Evolutionary conservation across 2,113 vertebrate genomes (phyloP), one percentile per base, ranked within the genome.

Genomic region (Dascyllus trimaculatus): DNA sequence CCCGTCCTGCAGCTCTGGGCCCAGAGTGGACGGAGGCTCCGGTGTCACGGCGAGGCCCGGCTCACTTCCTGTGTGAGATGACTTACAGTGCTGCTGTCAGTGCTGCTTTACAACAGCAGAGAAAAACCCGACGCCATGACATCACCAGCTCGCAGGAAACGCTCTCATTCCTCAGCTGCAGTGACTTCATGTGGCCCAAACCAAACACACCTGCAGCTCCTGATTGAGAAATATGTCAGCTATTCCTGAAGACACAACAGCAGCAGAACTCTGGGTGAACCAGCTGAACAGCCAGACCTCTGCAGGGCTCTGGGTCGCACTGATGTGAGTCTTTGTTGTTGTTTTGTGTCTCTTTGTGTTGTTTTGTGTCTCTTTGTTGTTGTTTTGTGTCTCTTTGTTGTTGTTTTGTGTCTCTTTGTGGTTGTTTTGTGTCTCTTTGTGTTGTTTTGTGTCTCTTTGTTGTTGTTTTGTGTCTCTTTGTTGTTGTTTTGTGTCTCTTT

Each of bases 11-110:
- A n/a, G 78, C 62, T n/a, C 59, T 7, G n/a, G n/a, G n/a, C 75
- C 62, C 52, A 81, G 56, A 1, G 8, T 35, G 32, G 32, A 35
- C 32, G 7, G 26, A 35, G 68, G 57, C 64, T 86, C 84, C 32
- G 60, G 80, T 89, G 87, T 92, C 90, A 84, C 82, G 73, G 45
- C 63, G 29, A 70, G 58, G 81, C 81, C 71, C 75, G 53, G 72
- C 58, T 81, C 78, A 66, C 82, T 91, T 92, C 92, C 92, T 89
- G 89, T 91, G 83, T 68, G 66, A 82, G 86, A 89, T 84, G 81
- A 90, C 86, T 92, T 91, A 83, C 80, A 88, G 80, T 70, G 87
- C 11, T 24, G 79, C 74, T 21, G 21, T 78, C 80, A 72, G 65
- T 1, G 4, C 53, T 65, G 65, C 63, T 32, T 85, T 78, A 80